Evolutionary conservation across 2,888 invertebrate genomes (phyloP).

Genomic region (Panopea generosa): DNA sequence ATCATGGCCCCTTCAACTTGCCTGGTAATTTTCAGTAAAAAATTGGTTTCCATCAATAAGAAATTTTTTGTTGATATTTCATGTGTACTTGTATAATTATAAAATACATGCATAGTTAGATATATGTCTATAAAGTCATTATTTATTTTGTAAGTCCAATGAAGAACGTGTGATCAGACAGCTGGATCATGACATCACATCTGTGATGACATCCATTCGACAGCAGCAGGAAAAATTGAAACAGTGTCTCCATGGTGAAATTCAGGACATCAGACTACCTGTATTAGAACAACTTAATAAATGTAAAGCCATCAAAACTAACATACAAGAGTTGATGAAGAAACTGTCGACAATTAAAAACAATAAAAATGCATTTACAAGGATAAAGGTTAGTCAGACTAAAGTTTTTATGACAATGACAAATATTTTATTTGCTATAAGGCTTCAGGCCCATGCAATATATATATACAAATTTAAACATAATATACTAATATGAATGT

Average conservation of each 20-base stretch:
- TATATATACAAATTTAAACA: no score
- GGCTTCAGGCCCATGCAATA: no score
- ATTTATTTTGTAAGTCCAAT: neutral
- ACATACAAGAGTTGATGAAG: slow-evolving; percentile 59
- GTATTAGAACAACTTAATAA: slow-evolving; percentile 55
- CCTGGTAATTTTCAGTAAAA: no score
- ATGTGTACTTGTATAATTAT: no score
- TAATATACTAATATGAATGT: no score
- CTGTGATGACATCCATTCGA: slow-evolving; percentile 49
- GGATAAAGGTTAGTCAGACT: slow-evolving; percentile 65
- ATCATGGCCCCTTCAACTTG: no score
- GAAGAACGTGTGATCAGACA: slow-evolving; percentile 46
- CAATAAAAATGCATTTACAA: slow-evolving; percentile 52
- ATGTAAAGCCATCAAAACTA: slow-evolving; percentile 50
- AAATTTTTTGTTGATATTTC: no score
- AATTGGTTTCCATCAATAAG: no score
- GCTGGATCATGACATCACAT: slow-evolving; percentile 39
- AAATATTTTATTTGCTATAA: no score
- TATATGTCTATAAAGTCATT: no score
- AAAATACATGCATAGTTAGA: no score
- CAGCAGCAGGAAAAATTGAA: slow-evolving; percentile 59
- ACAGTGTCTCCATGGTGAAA: slow-evolving; percentile 39
- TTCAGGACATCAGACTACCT: slow-evolving; percentile 49
- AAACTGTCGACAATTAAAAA: slow-evolving; percentile 59
- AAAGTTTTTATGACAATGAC: no score